Base-by-base conservation (phyloP, 2,888 invertebrate genomes). In the Therioaphis trifolii region DNA sequence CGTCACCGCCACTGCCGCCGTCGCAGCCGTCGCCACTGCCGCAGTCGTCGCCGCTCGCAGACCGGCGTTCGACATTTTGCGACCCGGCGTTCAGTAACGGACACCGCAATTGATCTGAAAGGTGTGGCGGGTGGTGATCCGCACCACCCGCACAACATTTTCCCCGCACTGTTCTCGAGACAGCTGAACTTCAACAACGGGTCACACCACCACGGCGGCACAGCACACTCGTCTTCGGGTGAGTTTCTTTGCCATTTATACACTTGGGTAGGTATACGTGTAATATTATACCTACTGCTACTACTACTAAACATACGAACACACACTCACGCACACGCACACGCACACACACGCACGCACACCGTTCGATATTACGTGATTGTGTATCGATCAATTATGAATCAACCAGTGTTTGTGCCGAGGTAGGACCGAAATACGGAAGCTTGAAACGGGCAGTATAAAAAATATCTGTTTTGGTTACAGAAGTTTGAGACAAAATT, bases 111-210 rank as follows among this genome's bases (percentile, higher is more conserved):
- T 84, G 77, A 75, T 84, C 80, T 84, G 72, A 84, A 84, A 84
- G 78, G 82, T 76, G 80, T 63, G 46, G 84, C 85, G 85, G 75
- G 69, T 82, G 78, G 84, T 85, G 74, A 80, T 82, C 82, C 82
- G 63, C 85, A 85, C 86, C 94, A 95, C 89, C 95, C 95, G 90
- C 95, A 95, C 91, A 95, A 95, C 91, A 96, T 96, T 88, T 95
- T 96, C 90, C 95, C 95, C 87, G 95, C 95, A 85, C 95, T 95
- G 89, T 96, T 96, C 89, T 95, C 95, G 90, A 91, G 95, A 86
- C 95, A 96, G 90, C 91, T 96, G 87, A 95, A 95, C 89, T 95
- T 95, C 89, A 86, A 86, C 79, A 82, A 86, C 77, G 86, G 86
- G 85, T 69, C 85, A 27, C 86, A 86, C 77, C 85, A 85, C 74